Conservation (phyloP, 2,888 invertebrate genomes). For the Altica lythri region DNA sequence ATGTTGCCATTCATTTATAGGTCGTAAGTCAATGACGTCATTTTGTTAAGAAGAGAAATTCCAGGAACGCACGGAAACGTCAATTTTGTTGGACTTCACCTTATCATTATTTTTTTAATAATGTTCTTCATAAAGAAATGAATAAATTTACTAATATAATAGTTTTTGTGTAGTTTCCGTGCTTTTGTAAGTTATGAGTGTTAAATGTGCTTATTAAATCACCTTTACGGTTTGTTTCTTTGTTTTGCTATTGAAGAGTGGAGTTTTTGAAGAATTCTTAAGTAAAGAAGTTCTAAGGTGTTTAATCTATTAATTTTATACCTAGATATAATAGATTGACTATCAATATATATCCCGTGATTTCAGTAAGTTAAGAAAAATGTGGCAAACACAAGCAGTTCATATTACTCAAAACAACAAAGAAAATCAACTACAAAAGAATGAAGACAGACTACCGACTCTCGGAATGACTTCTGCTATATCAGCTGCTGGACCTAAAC, state of each 20-base stretch:
- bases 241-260: constrained; percentile 24
- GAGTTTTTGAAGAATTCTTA: constrained; percentile 8
- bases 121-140: constrained; percentile 19
- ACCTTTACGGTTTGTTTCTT: constrained; percentile 17
- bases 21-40: constrained; percentile 25
- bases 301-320: too few species aligned
- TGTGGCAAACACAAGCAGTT: constrained; percentile 34
- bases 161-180: constrained; percentile 9
- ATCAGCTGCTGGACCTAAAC: constrained; percentile 83
- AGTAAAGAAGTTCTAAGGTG: constrained; percentile 8
- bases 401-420: constrained; percentile 45
- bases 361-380: constrained; percentile 19
- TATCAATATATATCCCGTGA: constrained; percentile 5
- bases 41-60: constrained; percentile 38
- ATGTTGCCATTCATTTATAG: too few species aligned
- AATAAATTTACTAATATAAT: constrained; percentile 15
- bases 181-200: constrained; percentile 8
- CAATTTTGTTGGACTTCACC: constrained; percentile 34
- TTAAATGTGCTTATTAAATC: constrained; percentile 11
- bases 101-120: constrained; percentile 35
- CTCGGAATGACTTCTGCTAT: constrained; percentile 95
- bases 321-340: too few species aligned
- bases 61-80: constrained; percentile 26
- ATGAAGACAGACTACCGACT: constrained; percentile 66
- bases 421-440: constrained; percentile 51